Evolutionary conservation across 2,113 vertebrate species (phyloP).

Genomic region (Girardinichthys multiradiatus): DNA sequence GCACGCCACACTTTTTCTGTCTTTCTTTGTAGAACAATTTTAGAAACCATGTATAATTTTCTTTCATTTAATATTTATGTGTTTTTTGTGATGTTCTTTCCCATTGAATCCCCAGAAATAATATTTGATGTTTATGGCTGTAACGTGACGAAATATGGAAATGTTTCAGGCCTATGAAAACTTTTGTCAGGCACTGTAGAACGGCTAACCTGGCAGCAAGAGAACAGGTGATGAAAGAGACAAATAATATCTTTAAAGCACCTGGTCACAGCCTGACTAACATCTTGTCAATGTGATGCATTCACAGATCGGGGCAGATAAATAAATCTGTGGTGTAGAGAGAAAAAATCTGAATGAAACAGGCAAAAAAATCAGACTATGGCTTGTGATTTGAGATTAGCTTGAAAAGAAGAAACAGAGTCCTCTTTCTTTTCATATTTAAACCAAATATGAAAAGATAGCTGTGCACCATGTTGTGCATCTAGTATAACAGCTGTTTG

Average conservation of each 20-base stretch:
- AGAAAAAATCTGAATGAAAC: slow-evolving; percentile 8
- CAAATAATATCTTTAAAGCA: slow-evolving; percentile 45
- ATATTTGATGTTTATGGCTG: too few species aligned
- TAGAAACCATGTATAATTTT: too few species aligned
- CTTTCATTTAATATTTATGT: too few species aligned
- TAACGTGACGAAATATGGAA: too few species aligned
- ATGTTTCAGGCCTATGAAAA: too few species aligned
- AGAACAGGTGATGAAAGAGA: slow-evolving; percentile 57
- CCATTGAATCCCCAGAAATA: too few species aligned
- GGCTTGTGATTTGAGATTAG: slow-evolving; percentile 21
- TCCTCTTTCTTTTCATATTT: too few species aligned
- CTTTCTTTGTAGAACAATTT: too few species aligned
- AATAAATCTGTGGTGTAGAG: slow-evolving; percentile 8
- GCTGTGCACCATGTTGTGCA: not conserved
- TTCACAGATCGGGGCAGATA: slow-evolving; percentile 15
- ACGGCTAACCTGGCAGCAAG: slow-evolving; percentile 36
- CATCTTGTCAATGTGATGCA: slow-evolving; percentile 14
- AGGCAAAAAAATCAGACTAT: slow-evolving; percentile 7
- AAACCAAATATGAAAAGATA: too few species aligned
- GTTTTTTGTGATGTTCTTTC: too few species aligned
- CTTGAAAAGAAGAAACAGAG: not conserved
- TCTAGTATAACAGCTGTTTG: not conserved
- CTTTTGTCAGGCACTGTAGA: not conserved
- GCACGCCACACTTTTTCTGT: too few species aligned
- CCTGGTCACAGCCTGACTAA: slow-evolving; percentile 28